These are phyloP conservation scores for Phymanthus crucifer DNA, from an alignment of 92 coral and sea anemone species.

Conservation along the genomic window DNA sequence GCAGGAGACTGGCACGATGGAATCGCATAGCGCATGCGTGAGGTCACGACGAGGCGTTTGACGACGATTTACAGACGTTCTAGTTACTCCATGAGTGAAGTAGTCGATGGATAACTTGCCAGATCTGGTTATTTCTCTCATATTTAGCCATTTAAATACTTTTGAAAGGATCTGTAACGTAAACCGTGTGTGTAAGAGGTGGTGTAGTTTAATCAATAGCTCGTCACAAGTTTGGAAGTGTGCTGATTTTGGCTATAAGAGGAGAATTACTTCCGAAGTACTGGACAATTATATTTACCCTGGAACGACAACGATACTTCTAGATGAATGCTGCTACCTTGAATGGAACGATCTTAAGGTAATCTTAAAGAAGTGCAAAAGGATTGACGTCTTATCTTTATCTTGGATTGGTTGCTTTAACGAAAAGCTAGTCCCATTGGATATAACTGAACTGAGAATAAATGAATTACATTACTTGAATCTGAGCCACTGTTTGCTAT, in stretches of 20 bases:
- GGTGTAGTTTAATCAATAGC: constrained; percentile 23
- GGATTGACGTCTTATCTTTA: background rate
- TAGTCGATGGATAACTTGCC: constrained; percentile 36
- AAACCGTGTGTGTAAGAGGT: constrained; percentile 26
- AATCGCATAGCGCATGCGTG: background rate
- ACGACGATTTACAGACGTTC: no score
- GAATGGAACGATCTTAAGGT: background rate
- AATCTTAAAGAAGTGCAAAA: constrained; percentile 2
- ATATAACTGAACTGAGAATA: constrained; percentile 31
- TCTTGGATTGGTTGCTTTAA: background rate
- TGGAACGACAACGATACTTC: background rate
- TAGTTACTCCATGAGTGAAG: background rate
- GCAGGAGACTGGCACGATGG: background rate
- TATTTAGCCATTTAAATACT: constrained; percentile 35
- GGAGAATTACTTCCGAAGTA: background rate
- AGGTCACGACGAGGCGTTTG: no score
- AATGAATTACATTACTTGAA: constrained; percentile 29
- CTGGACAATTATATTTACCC: background rate
- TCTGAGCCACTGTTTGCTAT: constrained; percentile 27
- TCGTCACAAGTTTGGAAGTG: background rate
- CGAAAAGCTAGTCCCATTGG: background rate
- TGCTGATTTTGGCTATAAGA: background rate
- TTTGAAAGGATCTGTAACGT: constrained; percentile 40
- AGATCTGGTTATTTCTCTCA: background rate
- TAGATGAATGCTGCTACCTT: background rate